Evolutionary conservation across 1,140 invertebrate species (phyloP).

Genomic region (Heliconius congener): DNA sequence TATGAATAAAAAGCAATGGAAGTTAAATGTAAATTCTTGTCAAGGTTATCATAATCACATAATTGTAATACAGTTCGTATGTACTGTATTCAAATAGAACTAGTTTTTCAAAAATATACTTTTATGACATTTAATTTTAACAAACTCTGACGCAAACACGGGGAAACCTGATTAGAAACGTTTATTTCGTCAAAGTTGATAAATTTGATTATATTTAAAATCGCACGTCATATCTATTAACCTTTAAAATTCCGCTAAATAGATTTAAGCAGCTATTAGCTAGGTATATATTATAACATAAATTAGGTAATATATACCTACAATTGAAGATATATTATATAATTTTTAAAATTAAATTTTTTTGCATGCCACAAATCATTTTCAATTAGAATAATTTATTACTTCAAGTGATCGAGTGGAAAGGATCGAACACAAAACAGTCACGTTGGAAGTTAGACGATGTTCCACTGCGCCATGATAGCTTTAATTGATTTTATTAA

Average conservation of each 20-base stretch:
- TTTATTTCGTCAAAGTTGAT: not conserved
- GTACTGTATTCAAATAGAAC: not conserved
- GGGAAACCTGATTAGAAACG: conserved; percentile 3
- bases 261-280: not conserved
- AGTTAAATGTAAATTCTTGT: conserved; percentile 4
- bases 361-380: no score
- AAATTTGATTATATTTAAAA: not conserved
- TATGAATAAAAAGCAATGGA: conserved; percentile 32
- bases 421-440: no score
- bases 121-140: not conserved
- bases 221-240: not conserved
- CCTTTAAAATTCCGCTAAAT: not conserved
- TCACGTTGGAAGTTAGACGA: no score
- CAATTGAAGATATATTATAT: no score
- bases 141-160: not conserved
- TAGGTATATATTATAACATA: not conserved
- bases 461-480: no score
- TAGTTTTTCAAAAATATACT: not conserved
- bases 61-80: not conserved
- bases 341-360: no score
- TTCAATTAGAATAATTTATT: no score
- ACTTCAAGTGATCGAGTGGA: no score
- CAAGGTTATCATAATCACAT: not conserved
- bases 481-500: no score
- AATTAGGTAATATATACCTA: not conserved